phyloP scores from a whole-genome alignment of 2,113 vertebrate genomes.

The Muscicapa adusta region DNA sequence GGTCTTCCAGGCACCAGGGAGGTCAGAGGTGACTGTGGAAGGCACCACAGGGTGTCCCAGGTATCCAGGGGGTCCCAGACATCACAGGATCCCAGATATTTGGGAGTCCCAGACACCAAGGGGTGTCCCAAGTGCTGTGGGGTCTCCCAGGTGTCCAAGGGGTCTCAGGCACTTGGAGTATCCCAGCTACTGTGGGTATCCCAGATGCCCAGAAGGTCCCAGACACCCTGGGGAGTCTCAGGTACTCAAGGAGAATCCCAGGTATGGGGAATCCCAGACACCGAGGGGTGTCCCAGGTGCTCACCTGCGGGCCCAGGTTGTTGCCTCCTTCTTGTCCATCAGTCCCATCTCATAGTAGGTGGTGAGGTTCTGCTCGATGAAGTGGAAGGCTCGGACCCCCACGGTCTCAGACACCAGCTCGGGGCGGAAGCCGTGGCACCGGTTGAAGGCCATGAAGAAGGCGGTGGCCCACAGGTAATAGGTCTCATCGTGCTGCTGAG shows the following conservation, averaged over 20 bases:
- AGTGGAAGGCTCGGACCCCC: constrained; percentile 88
- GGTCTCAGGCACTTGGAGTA: too few species aligned
- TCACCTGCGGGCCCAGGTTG: constrained; percentile 89
- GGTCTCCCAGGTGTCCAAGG: too few species aligned
- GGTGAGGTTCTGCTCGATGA: constrained; percentile 92
- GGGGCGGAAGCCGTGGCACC: constrained; percentile 80
- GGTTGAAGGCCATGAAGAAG: constrained; percentile 98
- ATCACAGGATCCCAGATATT: too few species aligned
- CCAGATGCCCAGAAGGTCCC: not conserved
- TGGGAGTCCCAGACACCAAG: too few species aligned
- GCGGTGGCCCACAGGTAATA: constrained; percentile 93
- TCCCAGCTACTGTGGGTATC: not conserved
- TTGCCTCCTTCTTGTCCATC: constrained; percentile 88
- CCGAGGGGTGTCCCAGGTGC: not conserved
- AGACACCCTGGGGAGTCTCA: accelerated
- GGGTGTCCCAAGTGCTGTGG: too few species aligned
- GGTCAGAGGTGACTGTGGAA: not conserved
- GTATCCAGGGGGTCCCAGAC: too few species aligned
- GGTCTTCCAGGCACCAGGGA: not conserved
- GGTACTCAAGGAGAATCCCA: not conserved
- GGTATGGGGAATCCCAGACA: not conserved
- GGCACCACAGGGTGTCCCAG: too few species aligned
- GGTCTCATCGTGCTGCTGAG: constrained; percentile 91
- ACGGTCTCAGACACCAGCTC: constrained; percentile 94
- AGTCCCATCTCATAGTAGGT: constrained; percentile 96